Evolutionary conservation across 2,888 invertebrate species (phyloP).

Genomic region (Leistus spinibarbis): DNA sequence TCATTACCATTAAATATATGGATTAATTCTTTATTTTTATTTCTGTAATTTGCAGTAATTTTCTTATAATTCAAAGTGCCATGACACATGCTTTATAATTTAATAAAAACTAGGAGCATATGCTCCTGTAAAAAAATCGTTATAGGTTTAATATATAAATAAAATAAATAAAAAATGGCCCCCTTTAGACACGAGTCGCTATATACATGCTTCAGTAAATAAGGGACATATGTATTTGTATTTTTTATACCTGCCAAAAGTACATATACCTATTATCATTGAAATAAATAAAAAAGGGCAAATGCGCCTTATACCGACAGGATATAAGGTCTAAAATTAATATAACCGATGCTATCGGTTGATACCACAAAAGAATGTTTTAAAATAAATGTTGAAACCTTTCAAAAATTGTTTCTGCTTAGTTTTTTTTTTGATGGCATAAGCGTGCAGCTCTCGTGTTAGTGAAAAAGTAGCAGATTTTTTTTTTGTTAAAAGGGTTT

Average conservation of each 20-base stretch:
- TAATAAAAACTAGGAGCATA: conserved; percentile 1
- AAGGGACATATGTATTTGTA: conserved; percentile 19
- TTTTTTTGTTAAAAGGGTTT: conserved; percentile 46
- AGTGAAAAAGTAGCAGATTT: conserved; percentile 47
- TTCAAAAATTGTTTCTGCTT: conserved; percentile 41
- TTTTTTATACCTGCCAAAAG: conserved; percentile 31
- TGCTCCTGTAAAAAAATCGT: conserved; percentile 1
- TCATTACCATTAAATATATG: neutral
- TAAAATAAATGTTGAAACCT: conserved; percentile 44
- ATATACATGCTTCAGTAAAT: conserved; percentile 24
- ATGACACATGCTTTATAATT: neutral
- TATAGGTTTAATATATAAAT: conserved; percentile 2
- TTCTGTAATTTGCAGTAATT: neutral
- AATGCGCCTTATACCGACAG: neutral
- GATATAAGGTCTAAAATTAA: conserved; percentile 4
- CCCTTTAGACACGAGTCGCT: neutral
- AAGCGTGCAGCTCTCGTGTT: conserved; percentile 53
- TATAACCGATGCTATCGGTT: conserved; percentile 15
- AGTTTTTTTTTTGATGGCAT: conserved; percentile 44
- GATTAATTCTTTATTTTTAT: neutral
- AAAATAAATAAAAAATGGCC: neutral
- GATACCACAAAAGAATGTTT: conserved; percentile 42
- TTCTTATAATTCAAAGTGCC: neutral
- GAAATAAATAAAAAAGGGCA: conserved; percentile 24
- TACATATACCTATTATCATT: conserved; percentile 29